Percentiles rank a stretch among this genome's conserved stretches.
phyloP scores from a whole-genome alignment of 2,888 invertebrate genomes.

The Horisme vitalbata region DNA sequence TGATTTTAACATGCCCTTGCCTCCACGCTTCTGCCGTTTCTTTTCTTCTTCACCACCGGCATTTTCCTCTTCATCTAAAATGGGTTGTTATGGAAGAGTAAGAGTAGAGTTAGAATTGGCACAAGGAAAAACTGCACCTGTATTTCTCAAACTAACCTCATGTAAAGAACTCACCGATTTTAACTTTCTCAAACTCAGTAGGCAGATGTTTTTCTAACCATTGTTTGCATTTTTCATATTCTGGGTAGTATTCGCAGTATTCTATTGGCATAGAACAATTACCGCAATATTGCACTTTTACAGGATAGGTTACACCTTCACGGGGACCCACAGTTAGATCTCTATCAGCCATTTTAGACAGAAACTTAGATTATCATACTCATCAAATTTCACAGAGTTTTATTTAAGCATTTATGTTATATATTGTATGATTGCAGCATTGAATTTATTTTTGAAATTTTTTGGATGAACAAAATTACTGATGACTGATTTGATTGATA shows the following conservation, averaged over 20 bases:
- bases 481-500: too few species aligned
- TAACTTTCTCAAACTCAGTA: slow-evolving; percentile 94
- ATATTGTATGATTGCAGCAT: not conserved
- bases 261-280: slow-evolving; percentile 97
- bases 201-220: slow-evolving; percentile 98
- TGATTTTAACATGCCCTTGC: slow-evolving; percentile 96
- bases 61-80: slow-evolving; percentile 84
- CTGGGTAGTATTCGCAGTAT: slow-evolving; percentile 99
- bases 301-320: slow-evolving; percentile 90
- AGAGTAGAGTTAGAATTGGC: not conserved
- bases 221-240: slow-evolving; percentile 97
- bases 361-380: slow-evolving; percentile 40
- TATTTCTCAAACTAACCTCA: slow-evolving; percentile 35
- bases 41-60: slow-evolving; percentile 94
- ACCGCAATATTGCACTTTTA: slow-evolving; percentile 94
- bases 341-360: slow-evolving; percentile 79
- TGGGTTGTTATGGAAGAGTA: slow-evolving; percentile 36
- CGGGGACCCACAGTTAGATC: slow-evolving; percentile 85
- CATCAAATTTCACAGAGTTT: slow-evolving; percentile 25
- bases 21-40: slow-evolving; percentile 97
- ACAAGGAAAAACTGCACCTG: not conserved
- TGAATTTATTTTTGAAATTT: not conserved
- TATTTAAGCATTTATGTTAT: slow-evolving; percentile 6
- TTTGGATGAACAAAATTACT: too few species aligned
- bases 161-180: slow-evolving; percentile 80